These are phyloP conservation scores for Bimastos eiseni DNA, from an alignment of 2,888 invertebrate species.

Conservation along the genomic window DNA sequence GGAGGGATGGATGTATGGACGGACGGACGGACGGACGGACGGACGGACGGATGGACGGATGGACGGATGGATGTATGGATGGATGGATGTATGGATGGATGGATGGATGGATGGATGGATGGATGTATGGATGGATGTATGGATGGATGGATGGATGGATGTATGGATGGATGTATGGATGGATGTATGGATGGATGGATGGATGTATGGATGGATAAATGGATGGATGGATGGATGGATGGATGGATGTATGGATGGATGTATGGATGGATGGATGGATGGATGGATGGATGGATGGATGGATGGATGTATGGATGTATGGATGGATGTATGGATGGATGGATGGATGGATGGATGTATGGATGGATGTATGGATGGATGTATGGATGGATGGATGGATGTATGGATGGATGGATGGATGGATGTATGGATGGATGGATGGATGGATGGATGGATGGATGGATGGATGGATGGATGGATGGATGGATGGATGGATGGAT, in stretches of 20 bases:
- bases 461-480: background rate
- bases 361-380: background rate
- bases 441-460: background rate
- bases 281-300: background rate
- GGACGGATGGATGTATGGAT: too few species aligned
- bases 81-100: too few species aligned
- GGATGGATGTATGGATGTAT: background rate
- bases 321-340: background rate
- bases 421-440: background rate
- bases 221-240: too few species aligned
- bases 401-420: constrained; percentile 1
- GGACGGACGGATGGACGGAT: too few species aligned
- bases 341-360: background rate
- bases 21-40: too few species aligned
- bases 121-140: too few species aligned
- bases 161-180: too few species aligned
- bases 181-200: too few species aligned
- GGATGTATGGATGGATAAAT: too few species aligned
- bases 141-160: too few species aligned
- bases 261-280: background rate
- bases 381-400: background rate
- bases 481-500: background rate
- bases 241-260: background rate
- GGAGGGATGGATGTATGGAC: too few species aligned
- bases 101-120: too few species aligned